A percentile compares a stretch with the other conserved stretches of the same genome.
These are phyloP conservation scores for Ormyrus pomaceus DNA, from an alignment of 2,888 invertebrate species.

Conservation along the genomic window DNA sequence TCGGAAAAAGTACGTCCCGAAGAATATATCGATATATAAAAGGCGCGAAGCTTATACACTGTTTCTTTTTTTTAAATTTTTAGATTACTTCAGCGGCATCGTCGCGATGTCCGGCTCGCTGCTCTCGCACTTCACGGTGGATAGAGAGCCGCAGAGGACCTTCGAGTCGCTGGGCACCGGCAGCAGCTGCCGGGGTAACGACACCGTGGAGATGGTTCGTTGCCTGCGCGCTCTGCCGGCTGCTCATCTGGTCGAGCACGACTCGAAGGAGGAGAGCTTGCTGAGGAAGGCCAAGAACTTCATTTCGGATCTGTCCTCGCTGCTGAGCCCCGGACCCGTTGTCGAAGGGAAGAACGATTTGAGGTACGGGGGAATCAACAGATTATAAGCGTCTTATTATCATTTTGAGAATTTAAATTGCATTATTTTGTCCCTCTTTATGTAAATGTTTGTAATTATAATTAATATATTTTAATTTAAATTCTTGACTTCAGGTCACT, in stretches of 20 bases:
- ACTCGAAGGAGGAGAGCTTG: conserved; percentile 79
- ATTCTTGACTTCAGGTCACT: conserved; percentile 76
- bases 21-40: background rate
- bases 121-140: conserved; percentile 83
- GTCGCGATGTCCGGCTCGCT: conserved; percentile 87
- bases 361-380: conserved; percentile 58
- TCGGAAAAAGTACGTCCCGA: conserved; percentile 78
- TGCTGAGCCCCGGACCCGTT: conserved; percentile 81
- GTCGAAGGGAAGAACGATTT: conserved; percentile 82
- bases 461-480: background rate
- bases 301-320: conserved; percentile 81
- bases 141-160: conserved; percentile 80
- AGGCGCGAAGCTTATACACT: too few relatives aligned
- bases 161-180: conserved; percentile 80
- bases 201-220: conserved; percentile 80
- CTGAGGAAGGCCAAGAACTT: conserved; percentile 68
- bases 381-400: background rate
- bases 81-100: conserved; percentile 78
- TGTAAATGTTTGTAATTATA: too few relatives aligned
- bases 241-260: conserved; percentile 77
- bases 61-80: background rate
- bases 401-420: too few relatives aligned
- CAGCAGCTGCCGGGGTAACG: conserved; percentile 80
- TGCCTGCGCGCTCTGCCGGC: conserved; percentile 80
- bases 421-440: too few relatives aligned